phyloP scores from a whole-genome alignment of 1,140 invertebrate genomes.

The Phymastichus coffea region DNA sequence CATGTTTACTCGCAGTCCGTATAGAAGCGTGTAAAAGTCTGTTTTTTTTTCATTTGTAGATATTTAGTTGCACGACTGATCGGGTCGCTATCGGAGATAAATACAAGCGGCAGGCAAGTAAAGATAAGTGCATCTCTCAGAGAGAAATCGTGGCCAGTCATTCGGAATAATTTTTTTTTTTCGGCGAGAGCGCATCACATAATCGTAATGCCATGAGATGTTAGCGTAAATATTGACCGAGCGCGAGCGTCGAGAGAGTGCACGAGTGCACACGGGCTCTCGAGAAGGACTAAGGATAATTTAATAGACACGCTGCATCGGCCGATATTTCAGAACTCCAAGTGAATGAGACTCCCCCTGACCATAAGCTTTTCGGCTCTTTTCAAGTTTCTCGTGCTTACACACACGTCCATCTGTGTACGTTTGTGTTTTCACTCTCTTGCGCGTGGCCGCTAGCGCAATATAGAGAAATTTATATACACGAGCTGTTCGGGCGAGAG shows the following conservation, averaged over 20 bases:
- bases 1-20: too few relatives aligned
- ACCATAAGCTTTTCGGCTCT: neutral
- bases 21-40: too few relatives aligned
- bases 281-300: neutral
- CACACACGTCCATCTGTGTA: neutral
- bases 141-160: neutral
- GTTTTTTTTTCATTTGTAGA: too few relatives aligned
- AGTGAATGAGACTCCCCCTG: neutral
- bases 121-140: neutral
- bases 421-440: neutral
- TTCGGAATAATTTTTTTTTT: neutral
- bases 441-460: constrained; percentile 13
- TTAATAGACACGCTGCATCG: neutral
- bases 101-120: neutral
- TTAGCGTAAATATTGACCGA: constrained; percentile 9
- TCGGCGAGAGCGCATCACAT: neutral
- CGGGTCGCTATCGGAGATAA: neutral
- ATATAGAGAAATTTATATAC: constrained; percentile 32
- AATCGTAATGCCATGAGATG: neutral
- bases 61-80: too few relatives aligned
- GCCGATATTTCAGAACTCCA: neutral
- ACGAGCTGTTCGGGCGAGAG: neutral
- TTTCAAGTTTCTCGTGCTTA: neutral
- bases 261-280: neutral
- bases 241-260: too few relatives aligned